phyloP scores from a whole-genome alignment of 2,888 invertebrate genomes.

The Fragum fragum region DNA sequence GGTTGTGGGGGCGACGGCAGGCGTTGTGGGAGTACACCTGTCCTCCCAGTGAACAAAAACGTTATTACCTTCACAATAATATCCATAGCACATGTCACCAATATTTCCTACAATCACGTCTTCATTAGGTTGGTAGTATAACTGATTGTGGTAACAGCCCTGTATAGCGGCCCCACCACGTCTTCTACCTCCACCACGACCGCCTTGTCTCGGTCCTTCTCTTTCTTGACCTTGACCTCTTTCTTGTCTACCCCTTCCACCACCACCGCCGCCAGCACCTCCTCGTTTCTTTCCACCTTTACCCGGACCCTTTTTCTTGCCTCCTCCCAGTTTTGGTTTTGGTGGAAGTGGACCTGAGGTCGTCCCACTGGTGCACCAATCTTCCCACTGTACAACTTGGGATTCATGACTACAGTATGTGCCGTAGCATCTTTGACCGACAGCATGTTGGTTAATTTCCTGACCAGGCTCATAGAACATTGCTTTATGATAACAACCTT shows the following conservation, averaged over 20 bases:
- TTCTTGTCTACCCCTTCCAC: slow-evolving; percentile 27
- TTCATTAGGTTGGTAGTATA: slow-evolving; percentile 61
- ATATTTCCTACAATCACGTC: slow-evolving; percentile 64
- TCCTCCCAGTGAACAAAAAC: slow-evolving; percentile 66
- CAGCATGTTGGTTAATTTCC: slow-evolving; percentile 55
- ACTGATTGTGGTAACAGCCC: slow-evolving; percentile 60
- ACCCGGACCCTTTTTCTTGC: neutral
- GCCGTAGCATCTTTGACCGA: slow-evolving; percentile 61
- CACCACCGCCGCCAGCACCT: slow-evolving; percentile 15
- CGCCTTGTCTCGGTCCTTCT: slow-evolving; percentile 19
- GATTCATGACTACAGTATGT: slow-evolving; percentile 59
- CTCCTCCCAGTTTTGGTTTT: neutral
- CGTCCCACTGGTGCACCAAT: slow-evolving; percentile 56
- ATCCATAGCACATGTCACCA: slow-evolving; percentile 66
- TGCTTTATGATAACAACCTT: slow-evolving; percentile 51
- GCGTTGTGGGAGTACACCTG: slow-evolving; percentile 44
- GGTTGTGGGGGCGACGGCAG: slow-evolving; percentile 10
- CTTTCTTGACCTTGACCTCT: slow-evolving; percentile 15
- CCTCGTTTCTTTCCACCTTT: slow-evolving; percentile 25
- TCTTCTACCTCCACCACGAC: slow-evolving; percentile 26
- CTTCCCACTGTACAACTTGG: slow-evolving; percentile 64
- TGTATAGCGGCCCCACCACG: slow-evolving; percentile 12
- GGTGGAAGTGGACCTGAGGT: neutral
- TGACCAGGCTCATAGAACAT: slow-evolving; percentile 57
- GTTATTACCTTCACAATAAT: slow-evolving; percentile 65